Conservation (phyloP, 2,888 invertebrate species). For the Escarpia spicata region DNA sequence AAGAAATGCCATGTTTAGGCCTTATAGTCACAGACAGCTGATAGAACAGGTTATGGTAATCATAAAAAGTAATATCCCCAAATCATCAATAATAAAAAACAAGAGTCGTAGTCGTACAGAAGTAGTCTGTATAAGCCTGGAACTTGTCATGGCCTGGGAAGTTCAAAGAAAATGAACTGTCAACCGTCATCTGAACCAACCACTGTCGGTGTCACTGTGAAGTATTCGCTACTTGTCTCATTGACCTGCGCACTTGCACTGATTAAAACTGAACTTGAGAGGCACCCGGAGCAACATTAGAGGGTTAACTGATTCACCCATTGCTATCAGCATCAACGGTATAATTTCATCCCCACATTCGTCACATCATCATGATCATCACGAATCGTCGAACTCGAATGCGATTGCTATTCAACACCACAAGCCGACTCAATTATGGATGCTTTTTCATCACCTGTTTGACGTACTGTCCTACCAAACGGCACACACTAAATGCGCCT, state of each 20-base stretch:
- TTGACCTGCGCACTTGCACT: not conserved
- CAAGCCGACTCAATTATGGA: conserved; percentile 16
- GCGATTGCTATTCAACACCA: conserved; percentile 8
- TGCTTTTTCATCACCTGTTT: conserved; percentile 8
- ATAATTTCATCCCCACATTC: not conserved
- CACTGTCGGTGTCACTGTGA: too few species aligned
- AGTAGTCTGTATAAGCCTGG: not conserved
- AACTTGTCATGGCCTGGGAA: not conserved
- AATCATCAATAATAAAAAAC: not conserved
- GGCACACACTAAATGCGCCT: not conserved
- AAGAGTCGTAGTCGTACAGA: not conserved
- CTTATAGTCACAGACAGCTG: too few species aligned
- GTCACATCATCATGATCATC: not conserved
- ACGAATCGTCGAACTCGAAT: not conserved
- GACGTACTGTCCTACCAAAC: not conserved
- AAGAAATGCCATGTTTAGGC: too few species aligned
- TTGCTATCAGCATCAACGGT: not conserved
- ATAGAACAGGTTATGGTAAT: not conserved
- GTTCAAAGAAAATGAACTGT: not conserved
- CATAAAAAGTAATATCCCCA: not conserved
- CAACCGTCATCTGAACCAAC: not conserved
- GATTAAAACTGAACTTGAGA: not conserved
- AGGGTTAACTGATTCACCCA: not conserved
- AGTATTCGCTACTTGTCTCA: not conserved
- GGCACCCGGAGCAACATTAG: not conserved